Evolutionary conservation across 2,113 vertebrate genomes (phyloP).

Genomic region (Myxocyprinus asiaticus): DNA sequence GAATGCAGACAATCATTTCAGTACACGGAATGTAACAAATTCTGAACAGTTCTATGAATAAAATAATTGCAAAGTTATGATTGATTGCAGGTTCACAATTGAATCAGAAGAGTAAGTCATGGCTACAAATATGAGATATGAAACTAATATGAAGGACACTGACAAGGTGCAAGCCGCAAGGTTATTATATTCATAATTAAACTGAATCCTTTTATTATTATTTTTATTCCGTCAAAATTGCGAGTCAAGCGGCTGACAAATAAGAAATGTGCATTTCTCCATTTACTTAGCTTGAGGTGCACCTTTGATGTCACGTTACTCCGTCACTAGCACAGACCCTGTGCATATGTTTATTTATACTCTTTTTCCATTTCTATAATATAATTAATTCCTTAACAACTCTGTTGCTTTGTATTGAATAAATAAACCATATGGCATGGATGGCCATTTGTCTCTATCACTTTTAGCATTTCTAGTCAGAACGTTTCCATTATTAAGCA

Average conservation of each 20-base stretch:
- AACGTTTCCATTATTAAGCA: constrained; percentile 4
- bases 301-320: constrained; percentile 47
- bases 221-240: constrained; percentile 55
- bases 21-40: not conserved
- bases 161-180: constrained; percentile 45
- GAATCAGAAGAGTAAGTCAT: constrained; percentile 28
- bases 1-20: too few species aligned
- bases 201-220: constrained; percentile 50
- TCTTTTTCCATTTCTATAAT: constrained; percentile 7
- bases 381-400: not conserved
- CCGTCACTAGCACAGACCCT: constrained; percentile 5
- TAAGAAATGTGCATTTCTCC: constrained; percentile 61
- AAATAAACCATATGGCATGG: not conserved
- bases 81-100: constrained; percentile 45
- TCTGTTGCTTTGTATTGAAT: not conserved
- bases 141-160: constrained; percentile 45
- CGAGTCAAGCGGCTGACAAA: constrained; percentile 55
- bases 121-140: constrained; percentile 56
- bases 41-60: constrained; percentile 37
- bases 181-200: constrained; percentile 48
- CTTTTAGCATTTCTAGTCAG: not conserved
- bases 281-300: constrained; percentile 58
- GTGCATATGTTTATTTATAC: constrained; percentile 9
- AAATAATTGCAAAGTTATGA: constrained; percentile 46
- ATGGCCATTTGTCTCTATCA: constrained; percentile 35